Evolutionary conservation across 1,140 invertebrate genomes (phyloP), one percentile per base, ranked within the genome.

Genomic region (Drosophila arizonae): DNA sequence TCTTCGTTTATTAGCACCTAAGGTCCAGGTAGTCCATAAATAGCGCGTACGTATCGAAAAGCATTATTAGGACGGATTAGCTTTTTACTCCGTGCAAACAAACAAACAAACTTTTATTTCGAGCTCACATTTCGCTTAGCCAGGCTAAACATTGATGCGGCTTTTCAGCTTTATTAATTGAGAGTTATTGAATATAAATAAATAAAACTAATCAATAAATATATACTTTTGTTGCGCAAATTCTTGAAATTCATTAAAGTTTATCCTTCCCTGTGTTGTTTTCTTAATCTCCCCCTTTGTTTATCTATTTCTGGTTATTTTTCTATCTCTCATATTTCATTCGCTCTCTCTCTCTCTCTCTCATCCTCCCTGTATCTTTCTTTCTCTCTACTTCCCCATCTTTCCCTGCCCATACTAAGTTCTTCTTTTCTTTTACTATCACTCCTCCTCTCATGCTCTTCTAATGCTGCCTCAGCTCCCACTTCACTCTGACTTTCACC

Each of bases 1-100:
- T 60, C 43, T 21, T n/a, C 45, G 30, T 21, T 46, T 54, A 51
- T 72, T 54, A 45, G 55, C 63, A 66, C 55, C 62, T 48, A 28
- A 24, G 24, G 17, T 30, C 24, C 15, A n/a, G 51, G 9, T 30
- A 45, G 21, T 24, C 21, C 13, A 24, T 13, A 28, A 6, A 58
- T 48, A 30, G 11, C 9, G 17, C 17, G 24, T 51, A 70, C 64
- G 57, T 46, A 41, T 13, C 26, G 43, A 26, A 70, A 56, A 15
- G 3, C 11, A 39, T 39, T 9, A 39, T 39, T 36, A 36, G 33
- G 33, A 36, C 33, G 1, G 33, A 36, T 36, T 11, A 2, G 33
- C 33, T 36, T 1, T 36, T 11, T 11, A 13, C 36, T 4, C 3
- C 6, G 10, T 13, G 10, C 36, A 39, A 11, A 13, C 10, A 39